Evolutionary conservation across 2,888 invertebrate species (phyloP), one percentile per base, ranked within the genome.

Genomic region (Marronus borbonicus): DNA sequence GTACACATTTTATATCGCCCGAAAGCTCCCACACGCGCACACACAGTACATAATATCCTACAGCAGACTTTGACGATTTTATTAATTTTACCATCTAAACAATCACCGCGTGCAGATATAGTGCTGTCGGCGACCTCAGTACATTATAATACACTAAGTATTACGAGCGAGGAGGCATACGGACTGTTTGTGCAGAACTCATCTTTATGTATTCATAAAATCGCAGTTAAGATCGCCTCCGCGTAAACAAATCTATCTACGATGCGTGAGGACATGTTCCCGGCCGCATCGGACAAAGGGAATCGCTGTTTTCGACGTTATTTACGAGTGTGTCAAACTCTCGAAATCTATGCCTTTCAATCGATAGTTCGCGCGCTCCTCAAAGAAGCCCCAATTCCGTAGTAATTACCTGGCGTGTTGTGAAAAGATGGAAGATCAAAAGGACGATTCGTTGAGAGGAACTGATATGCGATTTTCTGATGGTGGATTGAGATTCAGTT

Each of bases 131-230:
- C 10, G 64, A 24, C 20, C 44, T 44, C 66, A 66, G 66, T 24
- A 66, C 66, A 66, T 66, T 66, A 66, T 49, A 44, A 66, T 66
- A 10, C 44, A 44, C 66, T 66, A 66, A 66, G 66, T 66, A 66
- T 44, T 24, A 24, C 49, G 66, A 20, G 44, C 44, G 44, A 3
- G 49, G 49, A 58, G 55, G 20, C 66, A 28, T 44, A 44, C 66
- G 66, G 66, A 20, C 17, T 58, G 72, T 72, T 72, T 72, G 58
- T 36, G 58, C 72, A 70, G 55, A 72, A 39, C 72, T 58, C 39
- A 31, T 58, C 58, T 72, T 72, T 72, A 72, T 72, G 72, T 20
- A 58, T 72, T 72, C 55, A 72, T 72, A 72, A 72, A 72, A 72
- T 72, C 28, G 50, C 72, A 72, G 39, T 72, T 72, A 72, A 72